These are phyloP conservation scores for Chloebia gouldiae DNA, from an alignment of 2,113 vertebrate species.

Conservation along the genomic window DNA sequence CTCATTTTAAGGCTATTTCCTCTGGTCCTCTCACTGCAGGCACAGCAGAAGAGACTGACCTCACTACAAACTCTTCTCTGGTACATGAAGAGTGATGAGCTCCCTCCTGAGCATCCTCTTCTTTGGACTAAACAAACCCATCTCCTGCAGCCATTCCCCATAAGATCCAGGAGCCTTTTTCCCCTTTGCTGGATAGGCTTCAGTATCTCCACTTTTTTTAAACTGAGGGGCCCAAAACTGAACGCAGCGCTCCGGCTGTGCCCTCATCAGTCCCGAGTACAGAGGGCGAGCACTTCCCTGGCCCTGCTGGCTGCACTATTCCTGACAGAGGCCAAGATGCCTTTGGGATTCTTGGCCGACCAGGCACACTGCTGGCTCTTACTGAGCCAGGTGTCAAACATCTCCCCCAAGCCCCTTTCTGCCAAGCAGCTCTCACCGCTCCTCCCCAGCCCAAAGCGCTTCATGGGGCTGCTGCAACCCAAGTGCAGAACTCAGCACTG, in stretches of 20 bases:
- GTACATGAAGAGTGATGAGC: neutral
- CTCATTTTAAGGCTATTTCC: neutral
- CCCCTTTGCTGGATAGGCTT: neutral
- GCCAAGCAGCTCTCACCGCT: neutral
- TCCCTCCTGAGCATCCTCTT: neutral
- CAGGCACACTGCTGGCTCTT: neutral
- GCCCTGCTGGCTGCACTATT: neutral
- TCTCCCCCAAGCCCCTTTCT: neutral
- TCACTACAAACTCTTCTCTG: too few relatives aligned
- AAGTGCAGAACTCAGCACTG: neutral
- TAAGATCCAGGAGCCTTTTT: neutral
- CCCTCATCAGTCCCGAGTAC: fast-evolving
- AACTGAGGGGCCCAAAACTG: neutral
- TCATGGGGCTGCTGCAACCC: neutral
- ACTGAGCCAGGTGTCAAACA: neutral
- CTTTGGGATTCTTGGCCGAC: neutral
- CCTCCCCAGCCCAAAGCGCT: fast-evolving
- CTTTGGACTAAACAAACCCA: neutral
- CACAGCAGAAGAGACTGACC: neutral
- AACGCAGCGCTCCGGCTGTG: neutral
- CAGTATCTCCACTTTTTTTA: neutral
- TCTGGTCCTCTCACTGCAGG: neutral
- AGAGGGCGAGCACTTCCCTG: neutral
- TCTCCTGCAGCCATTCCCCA: neutral
- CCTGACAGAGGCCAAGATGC: neutral